Conservation (phyloP, 2,797 vertebrate genomes). For the Chelon labrosus region DNA sequence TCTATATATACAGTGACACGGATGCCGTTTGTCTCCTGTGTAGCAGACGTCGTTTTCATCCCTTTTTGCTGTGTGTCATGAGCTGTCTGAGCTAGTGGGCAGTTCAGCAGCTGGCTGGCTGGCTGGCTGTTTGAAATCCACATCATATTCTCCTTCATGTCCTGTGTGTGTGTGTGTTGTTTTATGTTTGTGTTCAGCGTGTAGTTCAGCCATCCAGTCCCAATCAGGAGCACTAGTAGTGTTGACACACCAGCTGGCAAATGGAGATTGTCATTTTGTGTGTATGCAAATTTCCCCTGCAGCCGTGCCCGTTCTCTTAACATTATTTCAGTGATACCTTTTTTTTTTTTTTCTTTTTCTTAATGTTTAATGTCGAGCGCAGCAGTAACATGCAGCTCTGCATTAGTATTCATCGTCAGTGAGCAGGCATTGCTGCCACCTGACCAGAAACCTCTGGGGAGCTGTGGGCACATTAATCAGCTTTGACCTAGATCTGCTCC, state of each 20-base stretch:
- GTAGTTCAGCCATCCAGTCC: not conserved
- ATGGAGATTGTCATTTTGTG: not conserved
- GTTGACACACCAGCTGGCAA: slow-evolving; percentile 34
- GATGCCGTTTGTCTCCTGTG: slow-evolving; percentile 38
- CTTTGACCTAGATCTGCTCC: slow-evolving; percentile 85
- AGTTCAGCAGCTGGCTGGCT: slow-evolving; percentile 22
- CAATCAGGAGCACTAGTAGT: slow-evolving; percentile 13
- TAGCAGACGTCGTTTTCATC: slow-evolving; percentile 32
- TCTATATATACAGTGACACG: slow-evolving; percentile 69
- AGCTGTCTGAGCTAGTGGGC: slow-evolving; percentile 15
- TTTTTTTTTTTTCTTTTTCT: too few relatives aligned
- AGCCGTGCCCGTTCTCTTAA: not conserved
- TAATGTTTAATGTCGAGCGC: slow-evolving; percentile 1
- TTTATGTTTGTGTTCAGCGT: not conserved
- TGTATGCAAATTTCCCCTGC: not conserved
- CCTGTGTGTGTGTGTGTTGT: not conserved
- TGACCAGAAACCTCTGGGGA: slow-evolving; percentile 77
- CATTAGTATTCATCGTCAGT: slow-evolving; percentile 65
- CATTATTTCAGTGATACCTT: too few relatives aligned
- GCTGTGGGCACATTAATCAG: slow-evolving; percentile 85
- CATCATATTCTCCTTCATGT: not conserved
- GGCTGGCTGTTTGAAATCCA: slow-evolving; percentile 13
- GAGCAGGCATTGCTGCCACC: slow-evolving; percentile 74
- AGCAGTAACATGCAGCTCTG: slow-evolving; percentile 29
- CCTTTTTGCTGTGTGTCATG: slow-evolving; percentile 19